phyloP scores from a whole-genome alignment of 2,888 invertebrate species.

The Cephus nigrinus region DNA sequence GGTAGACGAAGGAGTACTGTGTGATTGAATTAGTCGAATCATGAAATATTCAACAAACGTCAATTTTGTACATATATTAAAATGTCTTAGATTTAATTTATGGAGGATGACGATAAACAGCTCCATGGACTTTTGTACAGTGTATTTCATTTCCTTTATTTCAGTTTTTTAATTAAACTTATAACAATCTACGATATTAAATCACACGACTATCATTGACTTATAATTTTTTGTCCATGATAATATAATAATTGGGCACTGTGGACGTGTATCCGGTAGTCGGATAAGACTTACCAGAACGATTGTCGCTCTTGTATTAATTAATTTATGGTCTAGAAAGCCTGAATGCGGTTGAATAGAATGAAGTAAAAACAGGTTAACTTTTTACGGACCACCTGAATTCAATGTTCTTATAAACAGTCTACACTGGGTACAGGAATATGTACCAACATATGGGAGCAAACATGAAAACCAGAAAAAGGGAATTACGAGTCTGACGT shows the following conservation, averaged over 20 bases:
- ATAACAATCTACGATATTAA: background rate
- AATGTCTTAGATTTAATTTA: background rate
- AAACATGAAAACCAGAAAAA: background rate
- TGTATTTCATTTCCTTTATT: background rate
- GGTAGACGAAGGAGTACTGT: constrained; percentile 4
- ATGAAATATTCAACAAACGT: background rate
- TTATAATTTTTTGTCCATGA: background rate
- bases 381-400: background rate
- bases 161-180: background rate
- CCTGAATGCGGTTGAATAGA: background rate
- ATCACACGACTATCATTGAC: background rate
- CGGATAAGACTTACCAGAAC: background rate
- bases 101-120: background rate
- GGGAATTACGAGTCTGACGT: background rate
- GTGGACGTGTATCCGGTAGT: background rate
- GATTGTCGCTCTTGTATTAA: background rate
- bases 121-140: background rate
- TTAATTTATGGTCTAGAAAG: background rate
- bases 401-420: background rate
- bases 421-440: background rate
- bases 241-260: background rate
- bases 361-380: background rate
- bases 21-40: background rate
- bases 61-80: background rate
- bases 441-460: background rate